These are phyloP conservation scores for Benitochromis conjunctus DNA, from an alignment of 2,113 vertebrate species.

Conservation along the genomic window DNA sequence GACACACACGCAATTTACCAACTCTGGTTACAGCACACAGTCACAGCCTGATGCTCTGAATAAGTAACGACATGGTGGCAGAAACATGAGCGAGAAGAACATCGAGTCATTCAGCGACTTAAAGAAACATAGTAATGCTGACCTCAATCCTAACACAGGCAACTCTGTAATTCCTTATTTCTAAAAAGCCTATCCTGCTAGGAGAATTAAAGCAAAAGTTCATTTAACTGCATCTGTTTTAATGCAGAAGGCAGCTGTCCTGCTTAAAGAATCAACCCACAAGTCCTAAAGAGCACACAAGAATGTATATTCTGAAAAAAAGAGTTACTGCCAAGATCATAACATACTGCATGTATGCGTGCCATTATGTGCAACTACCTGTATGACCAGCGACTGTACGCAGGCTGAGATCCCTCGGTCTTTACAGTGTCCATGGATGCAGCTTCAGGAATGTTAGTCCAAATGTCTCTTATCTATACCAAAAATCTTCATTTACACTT, in stretches of 20 bases:
- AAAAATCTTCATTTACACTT: background rate
- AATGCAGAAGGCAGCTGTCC: background rate
- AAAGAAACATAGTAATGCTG: background rate
- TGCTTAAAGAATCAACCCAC: background rate
- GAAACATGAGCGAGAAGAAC: constrained; percentile 53
- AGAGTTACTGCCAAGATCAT: background rate
- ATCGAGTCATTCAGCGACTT: background rate
- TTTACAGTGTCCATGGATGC: constrained; percentile 66
- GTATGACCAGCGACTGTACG: constrained; percentile 78
- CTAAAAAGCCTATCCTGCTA: background rate
- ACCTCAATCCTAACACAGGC: background rate
- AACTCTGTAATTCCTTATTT: background rate
- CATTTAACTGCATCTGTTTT: background rate
- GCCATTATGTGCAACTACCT: constrained; percentile 53
- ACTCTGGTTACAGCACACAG: constrained; percentile 59
- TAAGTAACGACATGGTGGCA: constrained; percentile 58
- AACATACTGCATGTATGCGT: background rate
- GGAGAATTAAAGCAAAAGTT: background rate
- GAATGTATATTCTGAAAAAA: background rate
- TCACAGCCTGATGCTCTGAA: constrained; percentile 52
- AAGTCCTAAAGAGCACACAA: background rate
- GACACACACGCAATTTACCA: background rate
- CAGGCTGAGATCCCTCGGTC: constrained; percentile 57
- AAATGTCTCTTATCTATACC: background rate
- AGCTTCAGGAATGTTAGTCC: constrained; percentile 29